These are phyloP conservation scores for Poecile montanus DNA, from an alignment of 2,797 vertebrate genomes.

Conservation along the genomic window DNA sequence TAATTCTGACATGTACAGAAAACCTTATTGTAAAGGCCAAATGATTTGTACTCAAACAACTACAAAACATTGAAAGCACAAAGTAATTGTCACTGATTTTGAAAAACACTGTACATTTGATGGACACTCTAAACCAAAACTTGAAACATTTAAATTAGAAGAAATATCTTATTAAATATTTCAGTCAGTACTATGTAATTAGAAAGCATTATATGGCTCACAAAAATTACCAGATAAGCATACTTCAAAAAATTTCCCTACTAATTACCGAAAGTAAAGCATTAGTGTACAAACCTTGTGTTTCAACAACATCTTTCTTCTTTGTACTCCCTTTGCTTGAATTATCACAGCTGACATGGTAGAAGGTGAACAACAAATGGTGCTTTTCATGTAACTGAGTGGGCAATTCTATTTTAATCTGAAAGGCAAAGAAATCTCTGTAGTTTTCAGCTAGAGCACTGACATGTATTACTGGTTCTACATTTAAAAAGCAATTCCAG, in stretches of 20 bases:
- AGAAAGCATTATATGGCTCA: background rate
- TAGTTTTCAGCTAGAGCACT: background rate
- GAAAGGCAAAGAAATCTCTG: constrained; percentile 32
- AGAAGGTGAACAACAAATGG: constrained; percentile 95
- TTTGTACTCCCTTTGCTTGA: constrained; percentile 90
- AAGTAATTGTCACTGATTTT: background rate
- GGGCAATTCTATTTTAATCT: constrained; percentile 97
- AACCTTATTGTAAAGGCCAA: background rate
- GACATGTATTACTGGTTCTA: background rate
- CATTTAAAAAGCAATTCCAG: background rate
- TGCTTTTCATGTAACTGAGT: constrained; percentile 94
- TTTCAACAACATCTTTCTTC: constrained; percentile 92
- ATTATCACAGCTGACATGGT: constrained; percentile 94
- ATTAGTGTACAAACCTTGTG: constrained; percentile 80
- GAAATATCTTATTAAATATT: background rate
- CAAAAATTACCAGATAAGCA: background rate
- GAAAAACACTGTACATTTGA: background rate
- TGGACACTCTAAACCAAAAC: background rate
- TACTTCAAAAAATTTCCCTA: background rate
- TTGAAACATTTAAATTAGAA: background rate
- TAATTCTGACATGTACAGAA: background rate
- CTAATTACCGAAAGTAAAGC: background rate
- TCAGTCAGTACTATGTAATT: background rate
- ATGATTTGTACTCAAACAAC: background rate
- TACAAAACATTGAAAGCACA: background rate